A percentile compares a stretch with the other conserved stretches of the same genome.
Evolutionary conservation across 1,140 invertebrate species (phyloP).

Genomic region (Polyergus mexicanus): DNA sequence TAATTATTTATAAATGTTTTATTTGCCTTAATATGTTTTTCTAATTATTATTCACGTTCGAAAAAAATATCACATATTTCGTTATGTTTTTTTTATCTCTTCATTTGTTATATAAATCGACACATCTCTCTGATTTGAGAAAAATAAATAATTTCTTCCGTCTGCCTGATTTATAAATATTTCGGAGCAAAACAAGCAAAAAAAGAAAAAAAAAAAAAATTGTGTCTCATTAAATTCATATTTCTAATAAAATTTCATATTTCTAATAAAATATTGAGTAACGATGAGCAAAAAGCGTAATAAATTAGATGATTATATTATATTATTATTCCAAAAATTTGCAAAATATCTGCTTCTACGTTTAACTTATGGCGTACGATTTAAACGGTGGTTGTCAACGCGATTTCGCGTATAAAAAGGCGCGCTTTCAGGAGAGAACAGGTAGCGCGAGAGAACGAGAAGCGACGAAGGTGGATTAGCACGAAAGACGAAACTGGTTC

Average conservation of each 20-base stretch:
- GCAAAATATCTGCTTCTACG: neutral
- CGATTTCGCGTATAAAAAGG: constrained; percentile 47
- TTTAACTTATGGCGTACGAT: constrained; percentile 1
- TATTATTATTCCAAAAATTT: neutral
- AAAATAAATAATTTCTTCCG: neutral
- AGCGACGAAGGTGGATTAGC: constrained; percentile 74
- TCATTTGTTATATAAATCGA: neutral
- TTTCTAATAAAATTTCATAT: neutral
- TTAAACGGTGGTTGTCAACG: constrained; percentile 40
- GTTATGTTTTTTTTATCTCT: neutral
- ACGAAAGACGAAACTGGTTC: constrained; percentile 82
- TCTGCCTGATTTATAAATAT: neutral
- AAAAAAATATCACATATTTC: neutral
- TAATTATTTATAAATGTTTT: neutral
- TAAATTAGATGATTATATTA: no score
- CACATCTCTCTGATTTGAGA: neutral
- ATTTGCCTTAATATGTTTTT: neutral
- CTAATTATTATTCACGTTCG: neutral
- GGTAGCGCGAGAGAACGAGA: constrained; percentile 14
- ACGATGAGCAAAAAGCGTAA: no score
- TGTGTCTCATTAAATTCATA: neutral
- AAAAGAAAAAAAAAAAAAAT: neutral
- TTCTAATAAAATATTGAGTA: neutral
- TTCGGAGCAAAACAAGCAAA: neutral
- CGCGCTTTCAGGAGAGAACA: constrained; percentile 37